A percentile compares a stretch with the other conserved stretches of the same genome.
These are phyloP conservation scores for Myotis pilosus DNA, from an alignment of 2,797 vertebrate species.

Conservation along the genomic window DNA sequence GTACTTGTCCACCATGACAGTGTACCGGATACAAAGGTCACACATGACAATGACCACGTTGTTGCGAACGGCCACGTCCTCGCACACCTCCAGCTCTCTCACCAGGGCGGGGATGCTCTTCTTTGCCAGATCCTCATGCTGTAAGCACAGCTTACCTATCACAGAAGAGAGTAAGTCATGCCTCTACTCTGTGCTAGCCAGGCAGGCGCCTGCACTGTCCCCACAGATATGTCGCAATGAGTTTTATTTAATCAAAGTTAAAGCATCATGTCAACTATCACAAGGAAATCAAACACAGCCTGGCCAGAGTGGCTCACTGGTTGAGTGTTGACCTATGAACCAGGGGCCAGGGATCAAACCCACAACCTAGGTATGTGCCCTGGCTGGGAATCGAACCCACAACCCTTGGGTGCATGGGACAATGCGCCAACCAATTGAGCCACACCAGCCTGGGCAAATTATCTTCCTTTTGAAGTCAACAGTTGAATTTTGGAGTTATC, in stretches of 20 bases:
- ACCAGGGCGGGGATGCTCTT: slow-evolving; percentile 91
- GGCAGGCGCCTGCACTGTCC: neutral
- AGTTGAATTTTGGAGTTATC: neutral
- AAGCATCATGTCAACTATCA: neutral
- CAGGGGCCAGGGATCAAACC: neutral
- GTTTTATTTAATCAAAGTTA: slow-evolving; percentile 10
- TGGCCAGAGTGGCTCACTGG: too few relatives aligned
- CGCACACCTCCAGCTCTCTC: slow-evolving; percentile 91
- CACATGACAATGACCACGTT: slow-evolving; percentile 93
- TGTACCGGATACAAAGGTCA: slow-evolving; percentile 95
- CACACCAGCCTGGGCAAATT: neutral
- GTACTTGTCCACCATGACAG: slow-evolving; percentile 91
- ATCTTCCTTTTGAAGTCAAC: slow-evolving; percentile 27
- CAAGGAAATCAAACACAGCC: neutral
- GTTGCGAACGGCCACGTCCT: slow-evolving; percentile 89
- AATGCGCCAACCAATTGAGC: neutral
- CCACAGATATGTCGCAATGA: neutral
- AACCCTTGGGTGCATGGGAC: neutral
- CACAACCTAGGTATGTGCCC: neutral
- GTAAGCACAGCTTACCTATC: slow-evolving; percentile 94
- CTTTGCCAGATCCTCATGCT: slow-evolving; percentile 92
- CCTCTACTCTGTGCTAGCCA: neutral
- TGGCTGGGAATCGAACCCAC: neutral
- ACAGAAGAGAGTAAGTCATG: neutral
- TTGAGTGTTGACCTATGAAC: too few relatives aligned